Evolutionary conservation across 92 coral and sea anemone species (phyloP), one percentile per base, ranked within the genome.

Genomic region (Nematostella vectensis): DNA sequence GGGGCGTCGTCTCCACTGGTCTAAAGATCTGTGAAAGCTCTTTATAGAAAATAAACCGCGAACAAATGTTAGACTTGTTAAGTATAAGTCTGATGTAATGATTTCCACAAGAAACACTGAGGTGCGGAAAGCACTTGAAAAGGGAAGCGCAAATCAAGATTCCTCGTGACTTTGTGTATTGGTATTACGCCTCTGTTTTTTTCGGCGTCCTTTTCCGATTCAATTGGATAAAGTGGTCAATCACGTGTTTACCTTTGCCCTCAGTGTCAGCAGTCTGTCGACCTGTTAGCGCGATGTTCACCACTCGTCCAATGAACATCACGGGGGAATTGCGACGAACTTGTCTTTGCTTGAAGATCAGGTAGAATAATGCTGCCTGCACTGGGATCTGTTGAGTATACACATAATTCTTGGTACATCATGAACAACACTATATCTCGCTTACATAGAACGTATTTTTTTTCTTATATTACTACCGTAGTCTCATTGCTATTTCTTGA

Each of bases 11-110:
- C 27, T 85, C 88, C 16, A 62, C 79, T 0, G 96, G 91, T 40
- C 86, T 83, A 59, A 93, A 93, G 25, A 93, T 88, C 68, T 93
- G 96, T 17, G 96, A 83, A 18, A 93, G 62, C 18, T 93, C 99
- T 93, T 54, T 1, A 16, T 56, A 57, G 2, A 36, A 30, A 0
- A 22, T 12, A 1, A 55, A 27, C 2, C 27, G 33, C 11, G 31
- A 27, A 47, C n/a, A n/a, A n/a, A n/a, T 2, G 50, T 11, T 3
- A 55, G 28, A 52, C 26, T 52, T 13, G 13, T 27, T 4, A n/a
- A n/a, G n/a, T 37, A n/a, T 37, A n/a, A n/a, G 44, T 37, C 11
- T 9, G 10, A 9, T 37, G 44, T 9, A 37, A 37, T 37, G 44
- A 37, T 9, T 37, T 37, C 11, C 44, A 37, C 10, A n/a, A n/a